phyloP scores from a whole-genome alignment of 2,797 vertebrate genomes.

The Chromobotia macracanthus region DNA sequence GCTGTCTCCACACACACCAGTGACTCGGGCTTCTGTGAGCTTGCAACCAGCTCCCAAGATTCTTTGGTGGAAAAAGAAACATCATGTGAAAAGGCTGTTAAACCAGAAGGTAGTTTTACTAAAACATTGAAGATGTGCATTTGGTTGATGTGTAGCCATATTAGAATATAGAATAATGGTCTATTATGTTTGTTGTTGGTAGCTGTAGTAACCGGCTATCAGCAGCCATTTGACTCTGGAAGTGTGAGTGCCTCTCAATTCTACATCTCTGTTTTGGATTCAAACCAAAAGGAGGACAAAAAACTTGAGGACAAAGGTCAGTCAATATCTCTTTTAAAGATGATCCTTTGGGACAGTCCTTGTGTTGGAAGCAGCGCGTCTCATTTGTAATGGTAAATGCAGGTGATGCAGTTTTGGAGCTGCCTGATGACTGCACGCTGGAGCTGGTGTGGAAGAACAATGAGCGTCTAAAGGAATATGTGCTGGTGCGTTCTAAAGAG shows the following conservation, averaged over 20 bases:
- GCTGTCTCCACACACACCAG: constrained; percentile 74
- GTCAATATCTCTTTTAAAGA: background rate
- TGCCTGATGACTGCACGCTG: constrained; percentile 86
- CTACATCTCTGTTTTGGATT: constrained; percentile 87
- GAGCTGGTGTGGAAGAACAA: constrained; percentile 98
- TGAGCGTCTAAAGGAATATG: constrained; percentile 92
- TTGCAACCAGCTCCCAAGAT: constrained; percentile 73
- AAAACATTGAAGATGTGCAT: background rate
- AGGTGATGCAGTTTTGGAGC: constrained; percentile 85
- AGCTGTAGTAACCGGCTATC: constrained; percentile 95
- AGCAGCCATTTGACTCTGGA: constrained; percentile 84
- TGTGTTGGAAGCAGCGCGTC: background rate
- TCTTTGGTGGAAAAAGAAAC: constrained; percentile 86
- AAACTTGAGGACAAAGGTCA: constrained; percentile 94
- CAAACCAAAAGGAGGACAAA: constrained; percentile 88
- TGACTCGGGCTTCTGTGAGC: constrained; percentile 87
- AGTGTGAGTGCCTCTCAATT: constrained; percentile 85
- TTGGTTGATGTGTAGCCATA: no score
- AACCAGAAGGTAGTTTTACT: constrained; percentile 87
- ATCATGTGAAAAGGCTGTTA: constrained; percentile 84
- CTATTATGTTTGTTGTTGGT: constrained; percentile 17
- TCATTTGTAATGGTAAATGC: background rate
- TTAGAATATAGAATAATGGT: background rate
- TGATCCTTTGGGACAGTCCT: background rate
- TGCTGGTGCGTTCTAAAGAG: constrained; percentile 95